Conservation (phyloP, 2,888 invertebrate species). For the Acanthoscelides obtectus region DNA sequence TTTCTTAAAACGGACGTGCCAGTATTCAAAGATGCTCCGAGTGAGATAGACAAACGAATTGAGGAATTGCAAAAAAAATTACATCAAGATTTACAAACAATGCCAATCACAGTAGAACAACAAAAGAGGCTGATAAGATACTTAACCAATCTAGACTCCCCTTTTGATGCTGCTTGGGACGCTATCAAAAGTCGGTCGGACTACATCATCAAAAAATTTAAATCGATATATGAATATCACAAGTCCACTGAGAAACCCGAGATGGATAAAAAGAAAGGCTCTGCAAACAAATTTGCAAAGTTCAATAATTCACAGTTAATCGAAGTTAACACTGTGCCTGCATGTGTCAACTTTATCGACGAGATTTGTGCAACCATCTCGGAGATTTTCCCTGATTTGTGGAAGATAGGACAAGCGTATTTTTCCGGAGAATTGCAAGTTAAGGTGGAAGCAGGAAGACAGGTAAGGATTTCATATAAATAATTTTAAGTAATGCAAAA, state of each 20-base stretch:
- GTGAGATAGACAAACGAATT: slow-evolving; percentile 88
- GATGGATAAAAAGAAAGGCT: slow-evolving; percentile 29
- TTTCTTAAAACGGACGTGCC: slow-evolving; percentile 91
- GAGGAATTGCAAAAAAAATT: slow-evolving; percentile 74
- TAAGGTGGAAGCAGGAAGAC: slow-evolving; percentile 66
- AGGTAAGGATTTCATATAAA: slow-evolving; percentile 23
- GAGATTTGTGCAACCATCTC: slow-evolving; percentile 72
- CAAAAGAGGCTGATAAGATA: slow-evolving; percentile 91
- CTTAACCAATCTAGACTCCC: slow-evolving; percentile 68
- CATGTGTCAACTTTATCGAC: slow-evolving; percentile 67
- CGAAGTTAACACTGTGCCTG: slow-evolving; percentile 53
- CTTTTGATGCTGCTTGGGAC: slow-evolving; percentile 94
- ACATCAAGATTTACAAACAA: slow-evolving; percentile 76
- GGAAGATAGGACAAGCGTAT: slow-evolving; percentile 93
- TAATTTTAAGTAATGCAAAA: too few relatives aligned
- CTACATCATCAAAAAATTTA: slow-evolving; percentile 67
- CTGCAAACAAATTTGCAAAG: slow-evolving; percentile 40
- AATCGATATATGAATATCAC: slow-evolving; percentile 61
- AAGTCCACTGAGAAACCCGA: slow-evolving; percentile 48
- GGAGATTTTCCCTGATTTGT: slow-evolving; percentile 82
- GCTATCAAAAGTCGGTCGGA: slow-evolving; percentile 82
- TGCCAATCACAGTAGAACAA: slow-evolving; percentile 89
- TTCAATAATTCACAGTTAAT: slow-evolving; percentile 30
- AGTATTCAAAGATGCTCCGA: slow-evolving; percentile 81
- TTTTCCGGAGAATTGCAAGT: slow-evolving; percentile 83